Conservation (phyloP, 2,797 vertebrate genomes). For the Dendrocincla fuliginosa region DNA sequence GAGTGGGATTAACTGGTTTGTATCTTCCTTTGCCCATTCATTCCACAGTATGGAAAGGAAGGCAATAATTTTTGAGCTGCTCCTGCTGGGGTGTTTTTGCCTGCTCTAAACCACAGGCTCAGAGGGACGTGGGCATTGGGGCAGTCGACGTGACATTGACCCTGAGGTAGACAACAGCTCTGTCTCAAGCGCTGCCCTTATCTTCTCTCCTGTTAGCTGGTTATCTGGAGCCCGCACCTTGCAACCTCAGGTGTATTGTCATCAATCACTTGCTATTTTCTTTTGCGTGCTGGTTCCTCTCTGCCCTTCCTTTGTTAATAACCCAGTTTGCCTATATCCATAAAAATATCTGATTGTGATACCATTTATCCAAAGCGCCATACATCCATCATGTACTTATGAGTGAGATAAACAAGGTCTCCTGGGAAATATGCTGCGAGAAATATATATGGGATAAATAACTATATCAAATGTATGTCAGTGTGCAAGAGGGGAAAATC, state of each 20-base stretch:
- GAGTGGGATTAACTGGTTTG: not conserved
- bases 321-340: slow-evolving; percentile 73
- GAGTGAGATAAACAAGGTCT: slow-evolving; percentile 62
- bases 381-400: slow-evolving; percentile 69
- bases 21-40: not conserved
- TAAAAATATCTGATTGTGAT: slow-evolving; percentile 73
- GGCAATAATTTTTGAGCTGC: not conserved
- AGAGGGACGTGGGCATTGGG: not conserved
- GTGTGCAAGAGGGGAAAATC: slow-evolving; percentile 54
- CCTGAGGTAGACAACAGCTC: slow-evolving; percentile 13
- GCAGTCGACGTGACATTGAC: slow-evolving; percentile 53
- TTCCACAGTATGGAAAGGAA: not conserved
- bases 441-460: slow-evolving; percentile 76
- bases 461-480: slow-evolving; percentile 69
- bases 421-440: slow-evolving; percentile 61
- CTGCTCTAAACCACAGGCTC: not conserved
- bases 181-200: slow-evolving; percentile 48
- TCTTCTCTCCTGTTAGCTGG: not conserved
- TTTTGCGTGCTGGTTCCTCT: slow-evolving; percentile 30
- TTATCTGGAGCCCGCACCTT: slow-evolving; percentile 77
- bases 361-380: slow-evolving; percentile 69
- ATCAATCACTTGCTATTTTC: slow-evolving; percentile 72
- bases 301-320: slow-evolving; percentile 74
- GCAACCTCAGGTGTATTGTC: slow-evolving; percentile 70
- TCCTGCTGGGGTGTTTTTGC: not conserved